Conservation (phyloP, 1,140 invertebrate genomes). For the Papilio xuthus region DNA sequence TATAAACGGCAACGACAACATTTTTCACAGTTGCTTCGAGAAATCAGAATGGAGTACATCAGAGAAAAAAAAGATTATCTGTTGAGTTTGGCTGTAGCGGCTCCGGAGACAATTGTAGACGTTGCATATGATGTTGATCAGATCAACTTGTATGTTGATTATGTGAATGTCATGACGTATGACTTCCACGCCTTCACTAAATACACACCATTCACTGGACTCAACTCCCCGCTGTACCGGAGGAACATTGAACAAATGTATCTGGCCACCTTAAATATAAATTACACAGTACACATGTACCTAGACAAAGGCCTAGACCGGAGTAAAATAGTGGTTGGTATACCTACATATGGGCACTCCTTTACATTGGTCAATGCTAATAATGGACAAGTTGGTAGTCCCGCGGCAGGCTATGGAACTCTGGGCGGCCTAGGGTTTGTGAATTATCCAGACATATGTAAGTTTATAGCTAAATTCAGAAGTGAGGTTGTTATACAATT, state of each 20-base stretch:
- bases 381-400: constrained; percentile 86
- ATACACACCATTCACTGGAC: constrained; percentile 89
- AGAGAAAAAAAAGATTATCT: constrained; percentile 83
- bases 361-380: constrained; percentile 86
- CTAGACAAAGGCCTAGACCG: constrained; percentile 88
- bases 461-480: constrained; percentile 82
- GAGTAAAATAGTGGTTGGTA: constrained; percentile 92
- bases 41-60: constrained; percentile 85
- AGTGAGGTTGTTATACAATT: constrained; percentile 76
- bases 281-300: constrained; percentile 93
- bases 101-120: constrained; percentile 87
- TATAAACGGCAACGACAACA: constrained; percentile 84
- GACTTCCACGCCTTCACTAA: constrained; percentile 92
- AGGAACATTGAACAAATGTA: constrained; percentile 84
- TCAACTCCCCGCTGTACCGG: constrained; percentile 90
- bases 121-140: constrained; percentile 88
- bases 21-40: constrained; percentile 87
- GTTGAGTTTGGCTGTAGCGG: constrained; percentile 89
- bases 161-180: constrained; percentile 94
- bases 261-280: constrained; percentile 89
- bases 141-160: constrained; percentile 91
- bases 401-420: constrained; percentile 85
- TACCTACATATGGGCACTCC: constrained; percentile 95
- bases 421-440: constrained; percentile 88
- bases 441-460: constrained; percentile 86